A percentile compares a stretch with the other conserved stretches of the same genome.
Evolutionary conservation across 2,797 vertebrate genomes (phyloP).

Genomic region (Graptemys geographica): DNA sequence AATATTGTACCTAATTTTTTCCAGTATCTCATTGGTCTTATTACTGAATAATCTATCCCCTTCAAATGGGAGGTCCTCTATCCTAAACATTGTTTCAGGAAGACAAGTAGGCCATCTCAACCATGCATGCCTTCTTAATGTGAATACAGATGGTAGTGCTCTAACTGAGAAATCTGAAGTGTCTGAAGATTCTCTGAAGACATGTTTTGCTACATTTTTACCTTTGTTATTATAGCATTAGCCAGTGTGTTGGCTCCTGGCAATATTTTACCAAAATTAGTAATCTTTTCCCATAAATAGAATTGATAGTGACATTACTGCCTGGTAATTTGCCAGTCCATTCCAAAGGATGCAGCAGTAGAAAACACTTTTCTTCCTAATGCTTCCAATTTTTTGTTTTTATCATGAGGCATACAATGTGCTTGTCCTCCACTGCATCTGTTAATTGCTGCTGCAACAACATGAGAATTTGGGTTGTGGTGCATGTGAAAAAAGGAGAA

Average conservation of each 20-base stretch:
- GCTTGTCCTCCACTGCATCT: background rate
- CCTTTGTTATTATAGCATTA: background rate
- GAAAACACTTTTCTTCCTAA: background rate
- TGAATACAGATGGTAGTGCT: background rate
- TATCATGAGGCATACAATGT: background rate
- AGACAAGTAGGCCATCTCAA: background rate
- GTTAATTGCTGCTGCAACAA: background rate
- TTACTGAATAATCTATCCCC: background rate
- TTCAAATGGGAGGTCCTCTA: too few relatives aligned
- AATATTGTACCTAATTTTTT: too few relatives aligned
- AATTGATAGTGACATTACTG: background rate
- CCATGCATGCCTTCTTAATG: background rate
- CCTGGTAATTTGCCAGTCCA: background rate
- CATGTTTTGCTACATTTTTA: background rate
- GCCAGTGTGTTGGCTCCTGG: background rate
- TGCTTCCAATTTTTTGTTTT: background rate
- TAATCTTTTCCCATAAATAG: background rate
- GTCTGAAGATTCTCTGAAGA: too few relatives aligned
- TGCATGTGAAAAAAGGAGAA: background rate
- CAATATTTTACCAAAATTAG: background rate
- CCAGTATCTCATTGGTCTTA: background rate
- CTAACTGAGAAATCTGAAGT: background rate
- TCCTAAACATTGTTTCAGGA: background rate
- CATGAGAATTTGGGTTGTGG: background rate
- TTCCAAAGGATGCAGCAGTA: background rate